Evolutionary conservation across 2,888 invertebrate species (phyloP).

Genomic region (Antitype chi): DNA sequence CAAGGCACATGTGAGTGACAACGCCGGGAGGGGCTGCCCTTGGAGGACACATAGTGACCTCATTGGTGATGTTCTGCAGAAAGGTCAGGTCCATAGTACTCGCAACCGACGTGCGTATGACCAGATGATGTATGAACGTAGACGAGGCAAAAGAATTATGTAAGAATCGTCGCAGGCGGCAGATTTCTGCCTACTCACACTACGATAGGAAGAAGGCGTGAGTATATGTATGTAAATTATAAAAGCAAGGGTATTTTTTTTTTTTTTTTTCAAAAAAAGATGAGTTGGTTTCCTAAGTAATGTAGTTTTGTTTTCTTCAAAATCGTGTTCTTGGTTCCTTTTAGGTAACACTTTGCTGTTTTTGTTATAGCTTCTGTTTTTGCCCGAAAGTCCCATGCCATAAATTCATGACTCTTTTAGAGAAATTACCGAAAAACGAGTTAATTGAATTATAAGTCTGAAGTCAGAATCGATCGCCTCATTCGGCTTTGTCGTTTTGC

Average conservation of each 20-base stretch:
- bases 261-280: background rate
- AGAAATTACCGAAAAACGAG: background rate
- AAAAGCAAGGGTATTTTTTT: background rate
- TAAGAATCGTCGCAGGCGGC: too few species aligned
- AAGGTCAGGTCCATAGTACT: too few species aligned
- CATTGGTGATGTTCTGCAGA: too few species aligned
- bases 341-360: background rate
- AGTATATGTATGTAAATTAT: too few species aligned
- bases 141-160: too few species aligned
- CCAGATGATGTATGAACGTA: too few species aligned
- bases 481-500: conserved; percentile 6
- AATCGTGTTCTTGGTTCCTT: background rate
- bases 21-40: too few species aligned
- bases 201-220: too few species aligned
- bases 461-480: background rate
- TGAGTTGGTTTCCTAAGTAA: background rate
- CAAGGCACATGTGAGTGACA: too few species aligned
- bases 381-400: background rate
- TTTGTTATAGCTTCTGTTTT: background rate
- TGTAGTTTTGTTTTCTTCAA: background rate
- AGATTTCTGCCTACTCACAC: too few species aligned
- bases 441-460: conserved; percentile 20
- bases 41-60: too few species aligned
- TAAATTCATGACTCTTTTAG: background rate
- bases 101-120: too few species aligned